These are phyloP conservation scores for Phalera bucephala DNA, from an alignment of 2,888 invertebrate genomes.

Conservation along the genomic window DNA sequence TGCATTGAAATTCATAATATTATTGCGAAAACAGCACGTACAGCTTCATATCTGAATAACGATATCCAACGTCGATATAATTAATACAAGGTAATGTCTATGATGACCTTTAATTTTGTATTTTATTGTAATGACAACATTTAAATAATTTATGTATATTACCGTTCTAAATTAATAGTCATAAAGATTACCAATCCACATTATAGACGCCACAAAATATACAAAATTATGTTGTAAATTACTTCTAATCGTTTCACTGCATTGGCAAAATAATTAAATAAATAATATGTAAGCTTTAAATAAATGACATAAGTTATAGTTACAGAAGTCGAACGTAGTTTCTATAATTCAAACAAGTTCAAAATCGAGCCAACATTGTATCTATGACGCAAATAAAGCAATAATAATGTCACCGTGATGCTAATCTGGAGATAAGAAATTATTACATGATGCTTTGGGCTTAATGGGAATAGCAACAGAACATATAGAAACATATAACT, in stretches of 20 bases:
- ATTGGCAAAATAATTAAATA: conserved; percentile 45
- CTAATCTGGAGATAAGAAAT: conserved; percentile 5
- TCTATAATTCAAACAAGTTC: conserved; percentile 55
- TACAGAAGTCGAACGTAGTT: conserved; percentile 58
- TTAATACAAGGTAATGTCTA: conserved; percentile 14
- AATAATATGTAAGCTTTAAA: conserved; percentile 36
- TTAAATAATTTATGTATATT: not conserved
- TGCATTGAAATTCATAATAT: conserved; percentile 6
- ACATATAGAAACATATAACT: too few relatives aligned
- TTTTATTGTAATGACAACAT: not conserved
- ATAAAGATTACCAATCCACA: conserved; percentile 25
- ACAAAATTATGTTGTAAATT: conserved; percentile 21
- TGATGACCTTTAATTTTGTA: conserved; percentile 5
- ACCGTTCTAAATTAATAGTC: conserved; percentile 4
- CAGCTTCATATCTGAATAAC: conserved; percentile 20
- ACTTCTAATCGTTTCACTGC: too few relatives aligned
- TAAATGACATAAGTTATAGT: conserved; percentile 48
- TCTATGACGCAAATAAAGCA: conserved; percentile 48
- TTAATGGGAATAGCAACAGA: too few relatives aligned
- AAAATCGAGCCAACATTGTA: conserved; percentile 49
- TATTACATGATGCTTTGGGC: too few relatives aligned
- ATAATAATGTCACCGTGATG: conserved; percentile 24
- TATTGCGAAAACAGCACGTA: conserved; percentile 18
- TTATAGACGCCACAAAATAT: conserved; percentile 59
- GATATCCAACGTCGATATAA: not conserved